Percentiles rank a stretch among this genome's conserved stretches.
These are phyloP conservation scores for Eurosta solidaginis DNA, from an alignment of 1,140 invertebrate genomes.

Conservation along the genomic window DNA sequence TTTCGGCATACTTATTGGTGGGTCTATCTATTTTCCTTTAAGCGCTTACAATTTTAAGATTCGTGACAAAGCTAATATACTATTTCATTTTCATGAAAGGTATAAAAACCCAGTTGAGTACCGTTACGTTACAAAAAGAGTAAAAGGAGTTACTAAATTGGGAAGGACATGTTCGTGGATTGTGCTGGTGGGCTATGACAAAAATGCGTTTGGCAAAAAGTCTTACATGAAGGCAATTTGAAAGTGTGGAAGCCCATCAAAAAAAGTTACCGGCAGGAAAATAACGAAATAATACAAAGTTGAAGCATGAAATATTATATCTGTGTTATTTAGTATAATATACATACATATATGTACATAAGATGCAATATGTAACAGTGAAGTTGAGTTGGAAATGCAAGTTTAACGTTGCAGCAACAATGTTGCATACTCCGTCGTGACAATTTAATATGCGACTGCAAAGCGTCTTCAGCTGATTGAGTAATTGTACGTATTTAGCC, in stretches of 20 bases:
- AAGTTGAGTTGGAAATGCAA: background rate
- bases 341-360: background rate
- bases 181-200: background rate
- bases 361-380: background rate
- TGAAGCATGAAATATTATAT: background rate
- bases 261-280: conserved; percentile 9
- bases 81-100: too few relatives aligned
- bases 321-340: too few relatives aligned
- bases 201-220: background rate
- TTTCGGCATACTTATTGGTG: too few relatives aligned
- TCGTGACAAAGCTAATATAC: too few relatives aligned
- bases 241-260: conserved; percentile 7
- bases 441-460: background rate
- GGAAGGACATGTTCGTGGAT: background rate
- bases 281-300: background rate
- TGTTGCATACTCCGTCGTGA: background rate
- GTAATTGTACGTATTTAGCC: background rate
- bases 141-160: background rate
- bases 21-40: too few relatives aligned
- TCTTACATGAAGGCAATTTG: background rate
- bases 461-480: background rate
- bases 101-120: too few relatives aligned
- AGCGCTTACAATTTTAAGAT: too few relatives aligned
- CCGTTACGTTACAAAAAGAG: background rate
- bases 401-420: background rate